phyloP scores from a whole-genome alignment of 1,140 invertebrate genomes.

The Parapsyche elsis region DNA sequence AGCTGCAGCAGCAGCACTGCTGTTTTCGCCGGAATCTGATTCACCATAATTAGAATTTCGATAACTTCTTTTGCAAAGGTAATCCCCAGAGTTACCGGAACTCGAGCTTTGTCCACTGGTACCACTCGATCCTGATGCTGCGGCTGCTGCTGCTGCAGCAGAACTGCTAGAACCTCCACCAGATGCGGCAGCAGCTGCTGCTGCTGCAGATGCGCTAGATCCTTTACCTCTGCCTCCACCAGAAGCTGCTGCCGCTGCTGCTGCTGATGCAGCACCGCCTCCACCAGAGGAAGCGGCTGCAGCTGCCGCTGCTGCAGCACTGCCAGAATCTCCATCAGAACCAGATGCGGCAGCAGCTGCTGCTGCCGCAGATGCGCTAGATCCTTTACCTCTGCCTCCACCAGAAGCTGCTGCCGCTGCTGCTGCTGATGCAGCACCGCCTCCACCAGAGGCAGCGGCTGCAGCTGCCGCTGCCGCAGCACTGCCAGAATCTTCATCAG shows the following conservation, averaged over 20 bases:
- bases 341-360: conserved; percentile 31
- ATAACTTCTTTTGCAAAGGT: conserved; percentile 49
- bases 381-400: conserved; percentile 55
- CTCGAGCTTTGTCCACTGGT: conserved; percentile 13
- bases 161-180: conserved; percentile 36
- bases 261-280: conserved; percentile 38
- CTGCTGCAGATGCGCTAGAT: conserved; percentile 39
- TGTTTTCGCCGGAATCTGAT: not conserved
- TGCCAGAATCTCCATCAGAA: not conserved
- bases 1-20: conserved; percentile 6
- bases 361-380: not conserved
- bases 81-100: conserved; percentile 33
- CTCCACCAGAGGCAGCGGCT: not conserved
- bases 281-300: not conserved
- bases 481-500: not conserved
- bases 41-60: not conserved
- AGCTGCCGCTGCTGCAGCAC: conserved; percentile 31
- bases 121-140: not conserved
- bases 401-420: conserved; percentile 47
- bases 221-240: too few species aligned
- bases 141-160: conserved; percentile 3
- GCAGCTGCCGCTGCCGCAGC: not conserved
- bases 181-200: conserved; percentile 41
- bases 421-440: not conserved
- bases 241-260: not conserved